Conservation (phyloP, 1,140 invertebrate species). For the Camponotus vicinus region DNA sequence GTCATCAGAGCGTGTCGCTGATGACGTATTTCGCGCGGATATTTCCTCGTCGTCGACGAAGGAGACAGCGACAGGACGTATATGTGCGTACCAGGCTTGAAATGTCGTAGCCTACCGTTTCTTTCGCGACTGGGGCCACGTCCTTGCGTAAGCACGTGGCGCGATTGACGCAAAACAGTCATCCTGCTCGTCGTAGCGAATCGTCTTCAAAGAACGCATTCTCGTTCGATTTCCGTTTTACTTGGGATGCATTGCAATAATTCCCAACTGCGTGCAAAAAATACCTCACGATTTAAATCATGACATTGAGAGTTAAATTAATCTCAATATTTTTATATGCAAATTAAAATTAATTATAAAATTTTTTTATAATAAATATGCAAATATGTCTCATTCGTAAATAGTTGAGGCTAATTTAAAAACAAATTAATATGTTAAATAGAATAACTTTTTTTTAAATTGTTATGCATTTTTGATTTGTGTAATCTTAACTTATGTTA, state of each 20-base stretch:
- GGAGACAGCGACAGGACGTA: constrained; percentile 16
- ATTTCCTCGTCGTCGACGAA: constrained; percentile 37
- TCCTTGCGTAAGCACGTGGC: constrained; percentile 73
- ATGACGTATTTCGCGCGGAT: constrained; percentile 53
- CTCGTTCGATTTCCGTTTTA: no score
- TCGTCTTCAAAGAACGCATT: constrained; percentile 12
- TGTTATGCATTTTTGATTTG: not conserved
- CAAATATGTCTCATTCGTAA: not conserved
- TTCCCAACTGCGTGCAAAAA: not conserved
- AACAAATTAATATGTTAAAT: not conserved
- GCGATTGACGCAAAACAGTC: constrained; percentile 65
- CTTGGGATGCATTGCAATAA: no score
- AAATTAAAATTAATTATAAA: not conserved
- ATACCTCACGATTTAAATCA: not conserved
- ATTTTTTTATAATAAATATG: not conserved
- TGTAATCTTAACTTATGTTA: not conserved
- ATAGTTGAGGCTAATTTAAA: not conserved
- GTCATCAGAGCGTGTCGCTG: constrained; percentile 24
- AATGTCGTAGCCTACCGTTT: constrained; percentile 20
- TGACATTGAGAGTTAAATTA: not conserved
- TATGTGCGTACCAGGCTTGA: not conserved
- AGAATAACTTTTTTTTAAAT: not conserved
- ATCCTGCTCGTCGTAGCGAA: not conserved
- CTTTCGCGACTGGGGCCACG: constrained; percentile 32
- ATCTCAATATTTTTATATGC: not conserved